Evolutionary conservation across 2,113 vertebrate genomes (phyloP).

Genomic region (Morone saxatilis): DNA sequence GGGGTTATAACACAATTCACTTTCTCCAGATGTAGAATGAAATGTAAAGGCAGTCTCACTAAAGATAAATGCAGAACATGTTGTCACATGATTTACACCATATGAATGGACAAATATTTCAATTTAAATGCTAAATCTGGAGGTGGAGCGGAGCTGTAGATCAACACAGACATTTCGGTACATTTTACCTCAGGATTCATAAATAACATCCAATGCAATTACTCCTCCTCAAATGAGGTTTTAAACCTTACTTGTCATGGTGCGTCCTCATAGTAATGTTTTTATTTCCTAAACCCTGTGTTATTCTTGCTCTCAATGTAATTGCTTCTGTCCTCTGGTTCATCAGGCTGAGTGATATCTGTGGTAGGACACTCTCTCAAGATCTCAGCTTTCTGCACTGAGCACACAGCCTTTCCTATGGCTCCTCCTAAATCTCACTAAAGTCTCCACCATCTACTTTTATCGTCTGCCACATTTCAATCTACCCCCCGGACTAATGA

Average conservation of each 20-base stretch:
- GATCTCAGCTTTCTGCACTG: slow-evolving; percentile 47
- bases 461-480: slow-evolving; percentile 25
- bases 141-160: slow-evolving; percentile 67
- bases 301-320: slow-evolving; percentile 82
- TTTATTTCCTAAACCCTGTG: slow-evolving; percentile 81
- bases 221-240: slow-evolving; percentile 81
- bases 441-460: slow-evolving; percentile 28
- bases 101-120: slow-evolving; percentile 79
- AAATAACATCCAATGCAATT: slow-evolving; percentile 81
- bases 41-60: slow-evolving; percentile 60
- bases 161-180: slow-evolving; percentile 75
- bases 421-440: slow-evolving; percentile 47
- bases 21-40: slow-evolving; percentile 47
- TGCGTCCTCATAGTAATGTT: slow-evolving; percentile 79
- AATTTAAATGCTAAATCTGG: slow-evolving; percentile 85
- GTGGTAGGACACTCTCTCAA: slow-evolving; percentile 70
- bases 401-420: background rate
- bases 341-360: slow-evolving; percentile 83
- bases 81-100: slow-evolving; percentile 76
- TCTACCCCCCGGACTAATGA: background rate
- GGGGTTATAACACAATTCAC: slow-evolving; percentile 64
- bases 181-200: slow-evolving; percentile 72
- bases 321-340: slow-evolving; percentile 82
- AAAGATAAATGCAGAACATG: slow-evolving; percentile 74
- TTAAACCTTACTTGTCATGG: slow-evolving; percentile 74